A percentile compares a stretch with the other conserved stretches of the same genome.
These are phyloP conservation scores for Dasyornis broadbenti DNA, from an alignment of 2,113 vertebrate genomes.

Conservation along the genomic window DNA sequence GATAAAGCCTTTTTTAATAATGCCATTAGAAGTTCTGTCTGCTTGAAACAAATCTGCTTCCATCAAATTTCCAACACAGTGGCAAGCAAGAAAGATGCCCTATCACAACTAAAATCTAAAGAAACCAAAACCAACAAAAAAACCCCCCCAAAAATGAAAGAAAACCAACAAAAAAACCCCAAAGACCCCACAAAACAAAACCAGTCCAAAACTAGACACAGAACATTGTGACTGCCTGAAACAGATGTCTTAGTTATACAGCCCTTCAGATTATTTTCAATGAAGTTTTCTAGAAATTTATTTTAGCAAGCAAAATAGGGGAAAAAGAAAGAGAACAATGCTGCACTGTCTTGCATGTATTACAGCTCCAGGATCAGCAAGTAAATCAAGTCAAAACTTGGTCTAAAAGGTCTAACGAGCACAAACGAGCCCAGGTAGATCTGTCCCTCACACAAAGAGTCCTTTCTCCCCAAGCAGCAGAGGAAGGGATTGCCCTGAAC, in stretches of 20 bases:
- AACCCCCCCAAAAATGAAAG: too few species aligned
- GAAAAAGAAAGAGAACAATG: neutral
- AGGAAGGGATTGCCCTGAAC: neutral
- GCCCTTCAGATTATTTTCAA: neutral
- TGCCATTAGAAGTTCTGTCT: neutral
- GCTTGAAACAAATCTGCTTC: neutral
- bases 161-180: neutral
- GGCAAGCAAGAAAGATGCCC: neutral
- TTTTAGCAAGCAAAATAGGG: neutral
- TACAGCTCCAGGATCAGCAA: neutral
- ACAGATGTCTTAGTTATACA: neutral
- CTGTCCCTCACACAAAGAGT: neutral
- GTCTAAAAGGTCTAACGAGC: neutral
- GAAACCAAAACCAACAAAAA: neutral
- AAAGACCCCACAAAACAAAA: neutral
- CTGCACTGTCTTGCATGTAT: neutral
- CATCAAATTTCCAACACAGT: neutral
- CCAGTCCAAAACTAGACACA: neutral
- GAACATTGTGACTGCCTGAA: neutral
- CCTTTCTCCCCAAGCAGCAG: neutral
- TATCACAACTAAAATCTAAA: neutral
- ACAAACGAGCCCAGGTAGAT: neutral
- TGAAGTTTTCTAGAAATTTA: neutral
- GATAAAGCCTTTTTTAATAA: neutral
- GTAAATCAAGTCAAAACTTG: slow-evolving; percentile 28